Evolutionary conservation across 2,113 vertebrate genomes (phyloP), one percentile per base, ranked within the genome.

Genomic region (Chamaetylas fuelleborni): DNA sequence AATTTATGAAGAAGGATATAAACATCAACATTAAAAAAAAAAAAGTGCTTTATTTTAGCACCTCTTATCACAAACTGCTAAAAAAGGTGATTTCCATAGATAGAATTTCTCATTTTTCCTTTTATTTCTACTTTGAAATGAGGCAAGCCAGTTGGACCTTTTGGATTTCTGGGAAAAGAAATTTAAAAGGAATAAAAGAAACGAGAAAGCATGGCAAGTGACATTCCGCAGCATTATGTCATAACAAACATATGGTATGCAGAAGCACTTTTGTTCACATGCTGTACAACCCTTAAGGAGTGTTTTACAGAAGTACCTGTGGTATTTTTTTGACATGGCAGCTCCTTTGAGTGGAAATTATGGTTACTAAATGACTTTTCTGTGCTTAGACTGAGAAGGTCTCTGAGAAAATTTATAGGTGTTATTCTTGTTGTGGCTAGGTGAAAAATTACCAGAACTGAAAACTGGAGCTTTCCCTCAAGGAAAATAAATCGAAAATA

Each of bases 401-500:
- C 64, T 86, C 67, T 45, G 36, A 91, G 61, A 40, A 91, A 88
- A 96, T 95, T 86, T 94, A 78, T 72, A 81, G 48, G 26, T 88
- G 43, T 86, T 96, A 92, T 73, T 95, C 56, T 88, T 86, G 33
- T 66, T 88, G 92, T 72, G 84, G 17, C 26, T 78, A 83, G 71
- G 53, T 93, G 71, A 95, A 29, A 92, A 91, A 96, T 83, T 88
- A 64, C 53, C 9, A 38, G 81, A 73, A 78, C 16, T 48, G 72
- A 89, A 92, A 95, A 91, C 19, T 71, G 47, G 12, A 91, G 17
- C 26, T 40, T 94, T 76, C 47, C 29, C 45, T 81, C 65, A 64
- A 77, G 60, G 72, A 95, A 92, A 91, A 90, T 78, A 94, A 93
- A 92, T 81, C 24, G 36, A 95, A 91, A 92, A 90, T 64, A 94